Base-by-base conservation (phyloP, 2,888 invertebrate genomes). In the Drosophila cognata region DNA sequence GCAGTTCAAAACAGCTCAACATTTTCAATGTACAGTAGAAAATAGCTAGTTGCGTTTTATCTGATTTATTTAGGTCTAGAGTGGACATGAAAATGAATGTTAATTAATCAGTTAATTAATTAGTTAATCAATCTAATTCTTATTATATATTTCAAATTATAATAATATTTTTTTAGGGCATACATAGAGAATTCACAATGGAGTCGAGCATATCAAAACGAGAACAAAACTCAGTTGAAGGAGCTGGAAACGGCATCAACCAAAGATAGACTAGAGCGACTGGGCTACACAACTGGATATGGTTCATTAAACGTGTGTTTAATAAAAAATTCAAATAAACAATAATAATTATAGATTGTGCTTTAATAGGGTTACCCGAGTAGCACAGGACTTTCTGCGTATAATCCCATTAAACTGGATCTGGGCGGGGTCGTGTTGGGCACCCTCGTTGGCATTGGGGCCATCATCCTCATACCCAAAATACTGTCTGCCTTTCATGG, bases 381-480 rank as follows among this genome's bases (percentile, higher is more conserved):
- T 50, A 93, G 92, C 18, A 92, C 93, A 21, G 93, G 94, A 6
- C 92, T 94, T 16, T 96, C 96, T 0, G 93, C 95, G 18, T 96
- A 96, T 81, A 95, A 95, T 2, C 96, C 97, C 0, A 94, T 96
- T 71, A 97, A 97, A 93, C 95, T 97, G 60, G 97, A 97, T 88
- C 94, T 97, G 0, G 97, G 97, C 8, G 97, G 97, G 1, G 95
- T 97, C 11, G 95, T 97, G 10, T 93, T 97, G 31, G 97, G 97
- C 0, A 96, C 97, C 3, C 94, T 97, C 2, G 94, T 97, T 53
- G 97, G 97, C 0, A 95, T 97, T 58, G 97, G 97, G 18, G 96
- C 97, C 1, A 95, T 97, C 68, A 94, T 97, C 25, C 95, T 97
- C 4, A 94, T 97, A 56, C 97, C 97, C 0, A 97, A 97, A 92